A percentile compares a stretch with the other conserved stretches of the same genome.
Evolutionary conservation across 1,140 invertebrate species (phyloP).

Genomic region (Eriosoma lanigerum): DNA sequence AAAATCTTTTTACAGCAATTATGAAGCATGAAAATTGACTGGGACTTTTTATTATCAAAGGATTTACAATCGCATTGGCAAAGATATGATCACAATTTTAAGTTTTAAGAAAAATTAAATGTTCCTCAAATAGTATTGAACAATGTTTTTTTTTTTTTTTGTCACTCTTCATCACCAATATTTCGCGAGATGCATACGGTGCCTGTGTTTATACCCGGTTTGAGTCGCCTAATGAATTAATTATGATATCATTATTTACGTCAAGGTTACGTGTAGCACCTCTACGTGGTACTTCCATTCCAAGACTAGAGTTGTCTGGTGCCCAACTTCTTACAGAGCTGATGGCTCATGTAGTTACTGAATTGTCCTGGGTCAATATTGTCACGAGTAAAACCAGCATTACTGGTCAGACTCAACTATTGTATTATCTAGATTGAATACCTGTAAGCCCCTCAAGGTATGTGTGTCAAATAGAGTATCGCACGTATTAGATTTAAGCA

Average conservation of each 20-base stretch:
- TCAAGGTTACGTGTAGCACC: conserved; percentile 58
- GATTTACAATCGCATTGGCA: conserved; percentile 29
- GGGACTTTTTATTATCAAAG: conserved; percentile 54
- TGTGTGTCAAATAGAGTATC: conserved; percentile 37
- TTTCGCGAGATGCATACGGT: not conserved
- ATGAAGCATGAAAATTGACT: conserved; percentile 53
- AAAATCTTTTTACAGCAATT: conserved; percentile 57
- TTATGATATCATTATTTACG: not conserved
- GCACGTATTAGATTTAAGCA: not conserved
- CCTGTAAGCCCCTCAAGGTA: not conserved
- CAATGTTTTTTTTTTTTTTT: not conserved
- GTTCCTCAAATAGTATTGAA: not conserved
- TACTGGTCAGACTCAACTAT: conserved; percentile 1
- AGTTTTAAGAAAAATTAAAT: not conserved
- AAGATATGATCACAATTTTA: not conserved
- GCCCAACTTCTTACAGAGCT: conserved; percentile 55
- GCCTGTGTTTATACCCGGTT: not conserved
- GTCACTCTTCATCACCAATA: no score
- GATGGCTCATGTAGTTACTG: not conserved
- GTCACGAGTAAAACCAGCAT: not conserved
- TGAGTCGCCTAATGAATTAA: no score
- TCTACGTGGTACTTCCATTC: conserved; percentile 56
- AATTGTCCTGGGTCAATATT: not conserved
- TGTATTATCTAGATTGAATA: conserved; percentile 20
- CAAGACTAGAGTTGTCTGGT: conserved; percentile 58